Evolutionary conservation across 2,113 vertebrate genomes (phyloP), one percentile per base, ranked within the genome.

Genomic region (Pelmatolapia mariae): DNA sequence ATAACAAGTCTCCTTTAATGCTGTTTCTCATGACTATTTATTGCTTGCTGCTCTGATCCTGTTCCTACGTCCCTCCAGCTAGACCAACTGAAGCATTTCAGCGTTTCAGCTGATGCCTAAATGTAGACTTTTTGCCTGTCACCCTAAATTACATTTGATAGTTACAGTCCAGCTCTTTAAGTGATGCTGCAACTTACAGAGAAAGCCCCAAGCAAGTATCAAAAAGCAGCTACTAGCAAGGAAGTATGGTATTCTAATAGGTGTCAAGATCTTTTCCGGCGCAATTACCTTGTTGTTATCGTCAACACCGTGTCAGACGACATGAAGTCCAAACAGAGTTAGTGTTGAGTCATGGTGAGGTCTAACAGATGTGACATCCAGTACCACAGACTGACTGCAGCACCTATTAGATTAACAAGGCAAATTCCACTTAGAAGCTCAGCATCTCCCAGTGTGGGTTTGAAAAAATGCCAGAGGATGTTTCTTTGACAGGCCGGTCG

Each of bases 351-450:
- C 52, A 6, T 8, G 63, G 43, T 43, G 82, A 73, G 68, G 71
- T 57, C 86, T 18, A 53, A 83, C 54, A 83, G 85, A 90, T 81
- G 79, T 89, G 85, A 91, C 80, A 78, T 78, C 73, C 73, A 52
- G 45, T 52, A 78, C 45, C 73, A 78, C 73, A 52, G 73, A 78
- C 45, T 78, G 43, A 52, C 26, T 78, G 73, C 73, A 57, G 78
- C 84, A 54, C 50, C 40, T 47, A 82, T 86, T 91, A 47, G 71
- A 89, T 86, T 91, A 83, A 83, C n/a, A n/a, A n/a, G n/a, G n/a
- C n/a, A n/a, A n/a, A n/a, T n/a, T n/a, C n/a, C n/a, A n/a, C n/a
- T n/a, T n/a, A n/a, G 56, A 56, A 52, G 26, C 57, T 83, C 59
- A 29, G 73, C 26, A 33, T 78, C 73, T 78, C 73, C 26, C 26